Evolutionary conservation across 92 coral and sea anemone species (phyloP).

Genomic region (Heteractis magnifica): DNA sequence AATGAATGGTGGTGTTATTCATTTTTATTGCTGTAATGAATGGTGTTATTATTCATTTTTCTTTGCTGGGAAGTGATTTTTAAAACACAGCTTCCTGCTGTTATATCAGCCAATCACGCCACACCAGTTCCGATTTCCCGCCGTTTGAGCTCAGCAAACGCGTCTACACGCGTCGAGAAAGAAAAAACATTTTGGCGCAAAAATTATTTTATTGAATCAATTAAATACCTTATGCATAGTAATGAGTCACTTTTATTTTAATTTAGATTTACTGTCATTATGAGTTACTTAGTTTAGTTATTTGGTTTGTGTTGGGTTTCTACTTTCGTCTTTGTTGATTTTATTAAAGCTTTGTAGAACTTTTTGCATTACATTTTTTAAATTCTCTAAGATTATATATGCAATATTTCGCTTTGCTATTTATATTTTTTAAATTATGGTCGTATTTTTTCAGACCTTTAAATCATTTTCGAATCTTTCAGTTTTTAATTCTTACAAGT

Average conservation of each 20-base stretch:
- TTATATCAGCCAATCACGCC: neutral
- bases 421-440: neutral
- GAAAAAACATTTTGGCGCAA: neutral
- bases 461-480: neutral
- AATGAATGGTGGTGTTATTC: neutral
- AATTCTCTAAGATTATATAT: neutral
- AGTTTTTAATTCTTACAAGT: neutral
- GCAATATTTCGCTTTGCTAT: neutral
- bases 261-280: neutral
- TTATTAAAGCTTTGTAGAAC: too few relatives aligned
- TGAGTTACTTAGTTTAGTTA: neutral
- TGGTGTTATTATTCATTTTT: neutral
- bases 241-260: neutral
- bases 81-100: neutral
- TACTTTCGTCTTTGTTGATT: neutral
- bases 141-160: neutral
- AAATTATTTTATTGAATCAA: neutral
- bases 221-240: neutral
- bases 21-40: neutral
- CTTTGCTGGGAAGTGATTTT: neutral
- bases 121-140: neutral
- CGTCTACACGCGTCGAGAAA: neutral
- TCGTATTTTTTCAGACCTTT: neutral
- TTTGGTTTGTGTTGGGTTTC: neutral
- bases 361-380: too few relatives aligned